Evolutionary conservation across 2,888 invertebrate genomes (phyloP), one percentile per base, ranked within the genome.

Genomic region (Dusona sp.): DNA sequence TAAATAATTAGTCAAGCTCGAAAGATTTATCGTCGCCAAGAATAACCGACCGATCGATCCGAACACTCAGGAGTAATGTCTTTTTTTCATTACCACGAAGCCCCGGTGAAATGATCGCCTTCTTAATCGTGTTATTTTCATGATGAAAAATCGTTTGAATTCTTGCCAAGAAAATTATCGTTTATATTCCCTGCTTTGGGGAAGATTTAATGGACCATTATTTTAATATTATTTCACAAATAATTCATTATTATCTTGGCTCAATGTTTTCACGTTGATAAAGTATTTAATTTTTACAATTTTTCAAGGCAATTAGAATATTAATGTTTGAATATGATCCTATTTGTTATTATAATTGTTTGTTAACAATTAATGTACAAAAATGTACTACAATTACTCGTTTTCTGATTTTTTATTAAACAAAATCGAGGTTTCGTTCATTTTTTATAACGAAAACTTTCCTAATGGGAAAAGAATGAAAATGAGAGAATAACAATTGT

Each of bases 1-100:
- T 85, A 79, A 85, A 85, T 85, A 82, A 82, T 85, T 85, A 79
- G 45, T 54, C 38, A 54, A 51, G 36, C 19, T 61, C n/a, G 79
- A 72, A 77, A 83, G 75, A 79, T 83, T 85, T 57, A 85, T 79
- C 75, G 64, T 65, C 45, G 33, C 54, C n/a, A 54, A 74, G 64
- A 25, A 83, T 70, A 72, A 51, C n/a, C 73, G 48, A 64, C 29
- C 65, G 67, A 83, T 83, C 79, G 85, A 83, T 83, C 72, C 64
- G 54, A 75, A 74, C 61, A 70, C 68, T 48, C 79, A 13, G 51
- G 38, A 74, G 74, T 64, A 79, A 83, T 45, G 70, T 79, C 79
- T 79, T 85, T 85, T 54, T 75, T 83, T 85, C 38, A 70, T 83
- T 79, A 70, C 45, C 51, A 42, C 45, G 57, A n/a, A 72, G 19